These are phyloP conservation scores for Umimayanthus chanpuru DNA, from an alignment of 92 coral and sea anemone species.

Conservation along the genomic window DNA sequence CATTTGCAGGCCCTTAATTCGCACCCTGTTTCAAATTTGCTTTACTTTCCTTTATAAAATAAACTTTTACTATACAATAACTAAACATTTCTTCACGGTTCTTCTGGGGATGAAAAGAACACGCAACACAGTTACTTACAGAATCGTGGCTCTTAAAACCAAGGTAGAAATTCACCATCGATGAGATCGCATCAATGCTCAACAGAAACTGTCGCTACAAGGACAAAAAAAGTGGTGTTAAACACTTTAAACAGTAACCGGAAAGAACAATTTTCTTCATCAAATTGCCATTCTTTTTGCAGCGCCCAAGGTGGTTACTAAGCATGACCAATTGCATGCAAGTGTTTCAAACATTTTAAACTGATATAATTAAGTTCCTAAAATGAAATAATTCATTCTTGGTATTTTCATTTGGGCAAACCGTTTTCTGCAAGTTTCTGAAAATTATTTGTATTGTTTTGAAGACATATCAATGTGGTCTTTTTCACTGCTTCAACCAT, in stretches of 20 bases:
- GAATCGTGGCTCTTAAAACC: conserved; percentile 84
- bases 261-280: not conserved
- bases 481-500: no score
- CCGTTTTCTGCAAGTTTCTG: no score
- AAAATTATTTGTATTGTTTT: no score
- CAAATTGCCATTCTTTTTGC: not conserved
- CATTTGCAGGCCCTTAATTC: no score
- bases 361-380: no score
- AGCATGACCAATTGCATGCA: not conserved
- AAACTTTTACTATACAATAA: no score
- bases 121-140: conserved; percentile 51
- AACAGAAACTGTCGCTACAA: conserved; percentile 90
- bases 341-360: not conserved
- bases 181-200: conserved; percentile 85
- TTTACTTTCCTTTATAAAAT: no score
- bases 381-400: no score
- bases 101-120: not conserved
- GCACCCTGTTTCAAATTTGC: no score
- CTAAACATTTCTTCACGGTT: no score
- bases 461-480: no score
- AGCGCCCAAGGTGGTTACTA: not conserved
- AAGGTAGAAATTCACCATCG: conserved; percentile 89
- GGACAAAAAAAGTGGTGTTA: not conserved
- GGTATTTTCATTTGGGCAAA: no score
- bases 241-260: not conserved